A percentile compares a stretch with the other conserved stretches of the same genome.
These are phyloP conservation scores for Ophion costatus DNA, from an alignment of 2,888 invertebrate genomes.

Conservation along the genomic window DNA sequence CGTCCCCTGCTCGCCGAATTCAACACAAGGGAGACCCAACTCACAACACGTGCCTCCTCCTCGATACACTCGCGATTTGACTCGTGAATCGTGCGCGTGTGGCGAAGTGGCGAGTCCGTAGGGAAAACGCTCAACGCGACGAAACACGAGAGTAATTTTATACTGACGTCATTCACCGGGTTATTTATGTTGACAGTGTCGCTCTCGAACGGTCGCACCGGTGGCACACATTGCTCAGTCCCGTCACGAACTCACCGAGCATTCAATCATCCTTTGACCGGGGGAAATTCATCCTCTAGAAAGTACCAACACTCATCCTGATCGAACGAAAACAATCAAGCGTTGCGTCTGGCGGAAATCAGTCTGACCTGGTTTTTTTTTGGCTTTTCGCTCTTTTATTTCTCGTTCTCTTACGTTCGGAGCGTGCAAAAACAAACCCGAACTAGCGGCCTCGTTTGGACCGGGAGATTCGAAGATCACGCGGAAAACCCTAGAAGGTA, in stretches of 20 bases:
- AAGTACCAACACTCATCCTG: too few species aligned
- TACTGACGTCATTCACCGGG: slow-evolving; percentile 47
- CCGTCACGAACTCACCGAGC: slow-evolving; percentile 35
- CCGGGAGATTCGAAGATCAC: not conserved
- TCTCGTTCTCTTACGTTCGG: too few species aligned
- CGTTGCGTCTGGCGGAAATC: too few species aligned
- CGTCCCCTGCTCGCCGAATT: slow-evolving; percentile 41
- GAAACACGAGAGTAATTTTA: slow-evolving; percentile 5
- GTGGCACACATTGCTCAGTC: not conserved
- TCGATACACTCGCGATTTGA: slow-evolving; percentile 56
- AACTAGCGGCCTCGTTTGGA: not conserved
- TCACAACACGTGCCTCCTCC: not conserved
- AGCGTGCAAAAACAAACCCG: not conserved
- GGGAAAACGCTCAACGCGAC: slow-evolving; percentile 31
- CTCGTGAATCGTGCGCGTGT: slow-evolving; percentile 29
- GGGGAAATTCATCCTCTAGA: too few species aligned
- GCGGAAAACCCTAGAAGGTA: slow-evolving; percentile 1
- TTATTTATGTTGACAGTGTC: slow-evolving; percentile 42
- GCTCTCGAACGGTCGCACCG: not conserved
- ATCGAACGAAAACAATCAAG: too few species aligned
- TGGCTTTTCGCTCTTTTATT: too few species aligned
- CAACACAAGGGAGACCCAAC: not conserved
- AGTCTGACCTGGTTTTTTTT: too few species aligned
- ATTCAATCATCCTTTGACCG: slow-evolving; percentile 2
- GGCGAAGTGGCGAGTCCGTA: not conserved